Evolutionary conservation across 2,113 vertebrate species (phyloP).

Genomic region (Callopanchax toddi): DNA sequence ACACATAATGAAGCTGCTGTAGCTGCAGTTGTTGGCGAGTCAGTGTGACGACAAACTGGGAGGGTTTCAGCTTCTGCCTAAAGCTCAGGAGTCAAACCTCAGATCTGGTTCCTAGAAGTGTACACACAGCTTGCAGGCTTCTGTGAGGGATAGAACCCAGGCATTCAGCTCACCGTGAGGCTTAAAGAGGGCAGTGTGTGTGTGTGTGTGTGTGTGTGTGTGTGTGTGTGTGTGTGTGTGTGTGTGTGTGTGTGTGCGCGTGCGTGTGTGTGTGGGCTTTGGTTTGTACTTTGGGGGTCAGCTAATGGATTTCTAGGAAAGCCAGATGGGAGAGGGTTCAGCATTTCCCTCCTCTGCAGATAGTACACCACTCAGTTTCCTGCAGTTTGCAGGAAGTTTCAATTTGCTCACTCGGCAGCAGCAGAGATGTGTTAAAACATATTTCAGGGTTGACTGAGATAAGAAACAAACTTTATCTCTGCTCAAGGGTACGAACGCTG

Average conservation of each 20-base stretch:
- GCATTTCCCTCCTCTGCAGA: constrained; percentile 4
- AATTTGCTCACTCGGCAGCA: background rate
- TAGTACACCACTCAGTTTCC: background rate
- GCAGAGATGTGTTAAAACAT: background rate
- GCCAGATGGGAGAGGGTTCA: background rate
- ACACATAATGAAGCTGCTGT: constrained; percentile 4
- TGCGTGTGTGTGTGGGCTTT: background rate
- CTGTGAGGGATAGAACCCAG: background rate
- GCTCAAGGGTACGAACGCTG: background rate
- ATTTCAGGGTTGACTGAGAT: background rate
- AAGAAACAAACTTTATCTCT: background rate
- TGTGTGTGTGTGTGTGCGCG: background rate
- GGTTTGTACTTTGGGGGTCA: background rate
- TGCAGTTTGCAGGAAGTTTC: background rate
- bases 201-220: background rate
- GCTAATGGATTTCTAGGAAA: constrained; percentile 33
- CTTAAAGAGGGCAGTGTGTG: background rate
- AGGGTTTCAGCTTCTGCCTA: background rate
- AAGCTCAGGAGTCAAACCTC: constrained; percentile 1
- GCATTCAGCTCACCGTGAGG: background rate
- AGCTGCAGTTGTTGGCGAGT: background rate
- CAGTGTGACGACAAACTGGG: background rate
- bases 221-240: background rate
- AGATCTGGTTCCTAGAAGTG: constrained; percentile 16
- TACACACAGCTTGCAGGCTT: background rate